Evolutionary conservation across 2,797 vertebrate species (phyloP), one percentile per base, ranked within the genome.

Genomic region (Diplodus sargus): DNA sequence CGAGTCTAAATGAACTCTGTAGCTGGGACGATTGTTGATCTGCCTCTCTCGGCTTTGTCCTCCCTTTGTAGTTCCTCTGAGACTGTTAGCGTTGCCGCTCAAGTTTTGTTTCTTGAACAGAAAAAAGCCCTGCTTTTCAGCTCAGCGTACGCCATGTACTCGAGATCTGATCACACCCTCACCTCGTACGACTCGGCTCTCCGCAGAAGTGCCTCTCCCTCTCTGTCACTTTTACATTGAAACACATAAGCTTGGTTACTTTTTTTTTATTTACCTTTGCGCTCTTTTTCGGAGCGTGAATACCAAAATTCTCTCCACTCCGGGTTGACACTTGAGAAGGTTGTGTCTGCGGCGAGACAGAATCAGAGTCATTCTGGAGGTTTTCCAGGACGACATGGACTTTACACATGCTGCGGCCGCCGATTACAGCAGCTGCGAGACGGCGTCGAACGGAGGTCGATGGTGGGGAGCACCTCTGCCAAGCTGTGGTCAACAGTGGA

Each of bases 1-100:
- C 84, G 74, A 78, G 81, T 82, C 77, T 34, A 87, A 90, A 91
- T 87, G 84, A 91, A 87, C 66, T 74, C 76, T 73, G 78, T 20
- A 54, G 74, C 68, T 34, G 61, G 60, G 61, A 68, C 51, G 58
- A 76, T 64, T 84, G 79, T 79, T 52, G 78, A 85, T 79, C 69
- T 77, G 58, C 67, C 79, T 70, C 71, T 77, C 81, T 85, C 61
- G 59, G 70, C 64, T 80, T 51, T 30, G 17, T 75, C 58, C 57
- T 78, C 62, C 69, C 70, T 75, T 58, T 77, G 66, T 39, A 57
- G 70, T 64, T 74, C 63, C 51, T 83, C 66, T 69, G 10, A 16
- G 53, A 47, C 51, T 74, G 22, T 66, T 70, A n/a, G 42, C 78
- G 65, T 61, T 68, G 61, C 47, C 66, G 53, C 53, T 82, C 8